Conservation (phyloP, 2,113 vertebrate genomes). For the Procavia capensis region DNA sequence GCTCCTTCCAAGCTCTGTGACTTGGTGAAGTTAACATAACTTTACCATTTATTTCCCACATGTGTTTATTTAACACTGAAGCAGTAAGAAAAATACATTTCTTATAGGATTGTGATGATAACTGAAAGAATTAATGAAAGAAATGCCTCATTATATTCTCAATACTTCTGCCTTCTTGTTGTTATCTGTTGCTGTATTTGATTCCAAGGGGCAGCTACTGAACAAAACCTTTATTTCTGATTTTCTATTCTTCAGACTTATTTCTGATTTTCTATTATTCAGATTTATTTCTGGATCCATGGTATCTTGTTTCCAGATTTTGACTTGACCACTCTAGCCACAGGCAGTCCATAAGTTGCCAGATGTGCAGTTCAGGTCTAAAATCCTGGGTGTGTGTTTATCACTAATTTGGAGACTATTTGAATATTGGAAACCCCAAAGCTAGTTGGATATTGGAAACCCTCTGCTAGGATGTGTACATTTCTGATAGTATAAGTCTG, state of each 20-base stretch:
- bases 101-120: slow-evolving; percentile 17
- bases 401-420: slow-evolving; percentile 6
- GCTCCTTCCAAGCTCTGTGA: background rate
- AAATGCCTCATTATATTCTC: background rate
- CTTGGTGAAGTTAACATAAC: background rate
- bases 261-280: slow-evolving; percentile 35
- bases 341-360: background rate
- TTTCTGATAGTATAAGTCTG: slow-evolving; percentile 17
- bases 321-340: background rate
- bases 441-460: too few species aligned
- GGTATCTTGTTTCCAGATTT: background rate
- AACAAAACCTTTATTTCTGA: background rate
- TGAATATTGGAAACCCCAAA: background rate
- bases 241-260: slow-evolving; percentile 29
- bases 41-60: background rate
- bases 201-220: background rate
- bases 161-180: background rate
- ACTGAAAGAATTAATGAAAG: background rate
- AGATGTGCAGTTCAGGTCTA: background rate
- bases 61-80: background rate
- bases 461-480: background rate
- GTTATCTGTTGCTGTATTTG: background rate
- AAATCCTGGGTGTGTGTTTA: background rate
- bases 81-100: background rate
- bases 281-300: slow-evolving; percentile 42